Conservation (phyloP, 1,140 invertebrate genomes). For the Arion vulgaris region DNA sequence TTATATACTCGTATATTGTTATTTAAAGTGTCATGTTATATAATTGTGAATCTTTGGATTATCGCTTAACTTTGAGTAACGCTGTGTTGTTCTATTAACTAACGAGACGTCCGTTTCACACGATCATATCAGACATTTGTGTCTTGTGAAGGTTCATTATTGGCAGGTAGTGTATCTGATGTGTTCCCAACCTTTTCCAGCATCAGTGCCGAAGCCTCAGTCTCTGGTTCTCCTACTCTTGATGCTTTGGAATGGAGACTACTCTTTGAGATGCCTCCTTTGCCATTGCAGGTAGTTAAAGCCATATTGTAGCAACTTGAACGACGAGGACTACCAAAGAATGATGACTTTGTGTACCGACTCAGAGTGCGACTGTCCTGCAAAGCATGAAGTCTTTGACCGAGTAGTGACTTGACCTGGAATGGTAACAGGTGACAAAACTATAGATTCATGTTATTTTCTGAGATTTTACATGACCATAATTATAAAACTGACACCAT, state of each 20-base stretch:
- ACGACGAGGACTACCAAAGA: conserved; percentile 48
- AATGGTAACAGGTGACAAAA: no score
- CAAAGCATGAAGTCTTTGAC: conserved; percentile 57
- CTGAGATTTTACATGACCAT: no score
- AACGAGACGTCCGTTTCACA: no score
- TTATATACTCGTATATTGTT: no score
- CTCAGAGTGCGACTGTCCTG: conserved; percentile 53
- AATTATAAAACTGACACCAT: no score
- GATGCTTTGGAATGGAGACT: not conserved
- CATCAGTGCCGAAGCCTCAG: conserved; percentile 16
- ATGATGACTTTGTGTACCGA: conserved; percentile 59
- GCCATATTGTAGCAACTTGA: conserved; percentile 44
- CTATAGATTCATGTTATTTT: no score
- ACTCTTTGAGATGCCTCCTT: not conserved
- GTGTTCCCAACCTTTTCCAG: conserved; percentile 18
- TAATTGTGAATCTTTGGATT: no score
- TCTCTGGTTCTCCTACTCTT: conserved; percentile 13
- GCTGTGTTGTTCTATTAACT: no score
- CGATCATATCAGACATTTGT: not conserved
- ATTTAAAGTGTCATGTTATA: no score
- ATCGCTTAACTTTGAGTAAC: no score
- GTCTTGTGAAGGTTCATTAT: not conserved
- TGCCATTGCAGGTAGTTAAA: conserved; percentile 35
- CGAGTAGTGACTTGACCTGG: conserved; percentile 57
- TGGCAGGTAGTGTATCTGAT: not conserved